These are phyloP conservation scores for Xestia sexstrigata DNA, from an alignment of 2,888 invertebrate genomes.

Conservation along the genomic window DNA sequence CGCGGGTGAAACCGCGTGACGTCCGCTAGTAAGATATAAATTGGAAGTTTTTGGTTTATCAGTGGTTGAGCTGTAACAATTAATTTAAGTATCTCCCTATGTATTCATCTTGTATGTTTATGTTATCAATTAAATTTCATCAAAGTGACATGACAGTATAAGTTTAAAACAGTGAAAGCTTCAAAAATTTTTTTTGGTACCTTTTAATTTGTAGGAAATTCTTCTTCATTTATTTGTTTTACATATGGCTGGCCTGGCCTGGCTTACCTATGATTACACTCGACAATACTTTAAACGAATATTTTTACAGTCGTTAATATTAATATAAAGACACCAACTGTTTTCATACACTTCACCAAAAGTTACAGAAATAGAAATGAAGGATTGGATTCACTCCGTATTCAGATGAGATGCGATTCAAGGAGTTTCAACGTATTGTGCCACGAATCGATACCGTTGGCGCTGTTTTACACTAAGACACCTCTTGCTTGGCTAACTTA, in stretches of 20 bases:
- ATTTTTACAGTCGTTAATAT: neutral
- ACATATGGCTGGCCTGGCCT: neutral
- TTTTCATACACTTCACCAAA: neutral
- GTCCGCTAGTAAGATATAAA: too few relatives aligned
- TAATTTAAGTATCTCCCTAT: too few relatives aligned
- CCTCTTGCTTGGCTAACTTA: conserved; percentile 21
- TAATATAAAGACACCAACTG: neutral
- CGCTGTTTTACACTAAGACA: conserved; percentile 60
- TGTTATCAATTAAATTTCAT: too few relatives aligned
- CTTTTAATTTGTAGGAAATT: neutral
- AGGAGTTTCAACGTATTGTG: conserved; percentile 59
- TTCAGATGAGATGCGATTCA: conserved; percentile 52
- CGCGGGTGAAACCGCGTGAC: too few relatives aligned
- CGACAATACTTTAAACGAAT: neutral
- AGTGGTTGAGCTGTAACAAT: too few relatives aligned
- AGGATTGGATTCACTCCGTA: conserved; percentile 41
- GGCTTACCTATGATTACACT: too few relatives aligned
- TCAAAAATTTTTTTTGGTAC: neutral
- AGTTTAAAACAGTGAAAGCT: too few relatives aligned
- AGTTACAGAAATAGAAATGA: conserved; percentile 24
- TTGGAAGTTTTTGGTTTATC: neutral
- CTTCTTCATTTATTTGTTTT: neutral
- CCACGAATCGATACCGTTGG: conserved; percentile 55
- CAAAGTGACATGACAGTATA: too few relatives aligned
- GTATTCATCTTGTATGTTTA: too few relatives aligned